Evolutionary conservation across 2,888 invertebrate genomes (phyloP).

Genomic region (Sylvicola cinctus): DNA sequence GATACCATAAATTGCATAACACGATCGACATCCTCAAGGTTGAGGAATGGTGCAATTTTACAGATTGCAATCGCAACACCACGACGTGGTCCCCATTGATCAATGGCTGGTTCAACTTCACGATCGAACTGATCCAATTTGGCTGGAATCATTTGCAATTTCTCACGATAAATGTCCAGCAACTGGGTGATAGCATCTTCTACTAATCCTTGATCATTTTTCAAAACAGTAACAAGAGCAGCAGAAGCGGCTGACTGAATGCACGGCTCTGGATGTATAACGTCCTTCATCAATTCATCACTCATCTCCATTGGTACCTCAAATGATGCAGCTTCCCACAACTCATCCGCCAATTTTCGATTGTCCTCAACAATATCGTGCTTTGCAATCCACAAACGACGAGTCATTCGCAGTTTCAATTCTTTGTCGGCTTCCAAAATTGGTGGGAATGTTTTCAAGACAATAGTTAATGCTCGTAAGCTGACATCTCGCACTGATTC

Average conservation of each 20-base stretch:
- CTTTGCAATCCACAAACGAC: conserved; percentile 63
- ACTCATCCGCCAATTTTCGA: conserved; percentile 34
- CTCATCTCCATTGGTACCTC: conserved; percentile 26
- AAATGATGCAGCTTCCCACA: conserved; percentile 39
- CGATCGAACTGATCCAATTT: conserved; percentile 83
- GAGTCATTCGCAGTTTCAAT: conserved; percentile 37
- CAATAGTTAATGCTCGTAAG: conserved; percentile 45
- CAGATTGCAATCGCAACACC: conserved; percentile 71
- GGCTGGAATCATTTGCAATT: conserved; percentile 63
- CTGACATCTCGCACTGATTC: conserved; percentile 60
- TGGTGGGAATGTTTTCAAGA: conserved; percentile 38
- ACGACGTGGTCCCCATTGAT: conserved; percentile 77
- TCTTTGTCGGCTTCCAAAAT: conserved; percentile 34
- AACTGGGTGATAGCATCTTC: conserved; percentile 38
- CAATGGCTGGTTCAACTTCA: conserved; percentile 61
- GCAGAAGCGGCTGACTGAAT: conserved; percentile 67
- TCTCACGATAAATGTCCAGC: conserved; percentile 52
- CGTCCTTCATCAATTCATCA: conserved; percentile 35
- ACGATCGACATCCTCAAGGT: conserved; percentile 39
- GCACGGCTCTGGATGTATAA: conserved; percentile 61
- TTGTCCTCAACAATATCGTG: conserved; percentile 64
- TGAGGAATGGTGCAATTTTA: conserved; percentile 45
- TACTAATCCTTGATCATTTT: conserved; percentile 30
- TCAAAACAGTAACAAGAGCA: conserved; percentile 50
- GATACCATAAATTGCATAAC: conserved; percentile 74